Evolutionary conservation across 2,113 vertebrate genomes (phyloP).

Genomic region (Pluvianellus socialis): DNA sequence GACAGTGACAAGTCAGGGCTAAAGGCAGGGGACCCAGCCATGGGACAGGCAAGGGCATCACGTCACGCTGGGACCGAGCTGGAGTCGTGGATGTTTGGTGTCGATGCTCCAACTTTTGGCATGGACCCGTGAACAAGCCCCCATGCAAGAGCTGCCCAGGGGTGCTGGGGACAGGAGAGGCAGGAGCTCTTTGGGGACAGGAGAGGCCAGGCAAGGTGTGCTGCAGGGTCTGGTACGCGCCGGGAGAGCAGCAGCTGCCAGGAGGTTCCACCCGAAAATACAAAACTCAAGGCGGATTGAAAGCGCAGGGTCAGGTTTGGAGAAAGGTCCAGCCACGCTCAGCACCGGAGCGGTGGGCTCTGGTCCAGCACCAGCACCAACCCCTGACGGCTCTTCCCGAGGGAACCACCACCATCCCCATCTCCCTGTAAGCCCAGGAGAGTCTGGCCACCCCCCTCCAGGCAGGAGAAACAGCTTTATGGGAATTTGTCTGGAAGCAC

Average conservation of each 20-base stretch:
- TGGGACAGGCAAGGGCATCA: neutral
- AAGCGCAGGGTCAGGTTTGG: fast-evolving
- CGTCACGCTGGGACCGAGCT: fast-evolving
- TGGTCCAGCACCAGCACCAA: neutral
- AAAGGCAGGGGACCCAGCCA: neutral
- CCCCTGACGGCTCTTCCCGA: neutral
- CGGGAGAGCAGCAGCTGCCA: neutral
- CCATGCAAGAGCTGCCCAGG: fast-evolving
- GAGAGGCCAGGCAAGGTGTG: neutral
- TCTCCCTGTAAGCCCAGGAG: neutral
- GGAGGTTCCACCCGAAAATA: neutral
- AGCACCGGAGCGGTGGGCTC: neutral
- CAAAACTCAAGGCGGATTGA: fast-evolving
- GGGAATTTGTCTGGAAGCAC: neutral
- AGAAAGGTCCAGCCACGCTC: neutral
- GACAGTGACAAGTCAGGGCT: fast-evolving
- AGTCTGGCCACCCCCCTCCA: neutral
- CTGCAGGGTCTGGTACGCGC: neutral
- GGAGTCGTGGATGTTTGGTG: fast-evolving
- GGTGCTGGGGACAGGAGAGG: neutral
- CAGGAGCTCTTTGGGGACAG: neutral
- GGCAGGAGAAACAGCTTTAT: neutral
- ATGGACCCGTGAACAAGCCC: fast-evolving
- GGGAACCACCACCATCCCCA: neutral
- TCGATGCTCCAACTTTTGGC: neutral